These are phyloP conservation scores for Plestiodon gilberti DNA, from an alignment of 2,113 vertebrate species.

Conservation along the genomic window DNA sequence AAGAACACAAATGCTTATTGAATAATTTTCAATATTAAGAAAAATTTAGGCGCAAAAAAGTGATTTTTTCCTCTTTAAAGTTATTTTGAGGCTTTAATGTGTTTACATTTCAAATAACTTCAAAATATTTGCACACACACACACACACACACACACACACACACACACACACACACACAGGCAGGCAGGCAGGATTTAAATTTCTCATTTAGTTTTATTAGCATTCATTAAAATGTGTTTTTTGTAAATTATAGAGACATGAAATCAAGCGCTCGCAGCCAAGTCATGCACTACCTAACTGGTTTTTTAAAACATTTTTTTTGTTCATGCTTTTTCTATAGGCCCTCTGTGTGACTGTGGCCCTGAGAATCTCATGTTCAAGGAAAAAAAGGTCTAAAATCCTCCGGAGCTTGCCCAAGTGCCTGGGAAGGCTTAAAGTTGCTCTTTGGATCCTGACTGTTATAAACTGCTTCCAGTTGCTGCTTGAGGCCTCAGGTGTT, in stretches of 20 bases:
- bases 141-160: too few relatives aligned
- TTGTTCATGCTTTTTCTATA: not conserved
- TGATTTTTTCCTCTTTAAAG: constrained; percentile 58
- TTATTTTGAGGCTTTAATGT: constrained; percentile 62
- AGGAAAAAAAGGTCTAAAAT: not conserved
- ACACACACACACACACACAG: too few relatives aligned
- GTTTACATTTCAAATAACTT: constrained; percentile 49
- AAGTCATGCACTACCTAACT: not conserved
- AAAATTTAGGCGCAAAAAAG: not conserved
- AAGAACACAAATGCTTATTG: not conserved
- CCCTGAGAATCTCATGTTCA: not conserved
- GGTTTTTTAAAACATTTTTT: constrained; percentile 9
- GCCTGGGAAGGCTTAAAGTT: too few relatives aligned
- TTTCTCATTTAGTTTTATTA: constrained; percentile 35
- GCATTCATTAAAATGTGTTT: constrained; percentile 22
- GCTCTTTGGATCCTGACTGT: not conserved
- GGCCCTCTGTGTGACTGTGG: not conserved
- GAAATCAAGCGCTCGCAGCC: constrained; percentile 12
- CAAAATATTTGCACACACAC: constrained; percentile 12
- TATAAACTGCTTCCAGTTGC: constrained; percentile 19
- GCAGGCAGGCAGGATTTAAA: constrained; percentile 21
- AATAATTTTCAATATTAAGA: too few relatives aligned
- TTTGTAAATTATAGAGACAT: constrained; percentile 44
- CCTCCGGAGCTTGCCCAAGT: not conserved
- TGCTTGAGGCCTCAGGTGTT: constrained; percentile 65